Base-by-base conservation (phyloP, 2,113 vertebrate species). In the Sebastes schlegelii region DNA sequence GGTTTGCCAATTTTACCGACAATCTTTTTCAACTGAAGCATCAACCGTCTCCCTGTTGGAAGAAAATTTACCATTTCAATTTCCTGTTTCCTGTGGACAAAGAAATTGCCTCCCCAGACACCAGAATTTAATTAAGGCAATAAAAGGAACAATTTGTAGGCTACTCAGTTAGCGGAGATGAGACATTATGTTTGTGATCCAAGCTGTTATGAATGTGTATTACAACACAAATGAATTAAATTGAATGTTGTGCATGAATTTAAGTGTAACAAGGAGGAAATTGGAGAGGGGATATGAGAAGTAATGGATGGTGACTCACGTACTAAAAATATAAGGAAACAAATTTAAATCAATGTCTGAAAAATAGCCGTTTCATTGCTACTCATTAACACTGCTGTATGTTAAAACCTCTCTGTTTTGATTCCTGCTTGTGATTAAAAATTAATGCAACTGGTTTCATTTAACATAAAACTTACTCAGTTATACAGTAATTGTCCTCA, bases 111-210 rank as follows among this genome's bases (percentile, higher is more conserved):
- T 58, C 21, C 16, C 19, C 75, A 78, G 54, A 72, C 67, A n/a
- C n/a, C 40, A 67, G 11, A 60, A 74, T 84, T 74, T 1, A 52
- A 84, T 74, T 74, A 17, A 62, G 14, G 23, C 12, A 14, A 77
- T 67, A 14, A 68, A 34, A 57, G 23, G 11, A 49, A 68, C 76
- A 46, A 26, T 72, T 61, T 67, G 11, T 26, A 40, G 61, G 10
- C 60, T 43, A 12, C 64, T 75, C 60, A 43, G 9, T 52, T 14
- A 55, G 72, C 4, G 8, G 2, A 63, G 46, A 82, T n/a, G n/a
- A 67, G 64, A 69, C 40, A 45, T 69, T 19, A 3, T 52, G 10
- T 43, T 26, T 19, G 42, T 49, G 23, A 64, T 69, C 12, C 7
- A 12, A 54, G 49, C 80, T 43, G n/a, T 26, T 13, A 55, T n/a